These are phyloP conservation scores for Styela clava DNA, from an alignment of 23 tunicate species.

Conservation along the genomic window DNA sequence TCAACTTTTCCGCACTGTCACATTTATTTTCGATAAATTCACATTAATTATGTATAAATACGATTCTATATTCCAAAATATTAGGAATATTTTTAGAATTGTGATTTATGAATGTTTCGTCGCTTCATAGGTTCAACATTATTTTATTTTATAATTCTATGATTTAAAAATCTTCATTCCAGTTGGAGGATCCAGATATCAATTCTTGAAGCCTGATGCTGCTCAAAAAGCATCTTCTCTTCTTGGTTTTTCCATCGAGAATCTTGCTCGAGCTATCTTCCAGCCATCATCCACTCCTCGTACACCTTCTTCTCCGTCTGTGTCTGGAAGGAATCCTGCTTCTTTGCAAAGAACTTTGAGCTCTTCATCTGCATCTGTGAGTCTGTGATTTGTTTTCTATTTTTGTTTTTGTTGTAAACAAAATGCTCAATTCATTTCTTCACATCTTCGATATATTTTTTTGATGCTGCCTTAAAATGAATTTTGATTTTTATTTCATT, in stretches of 20 bases:
- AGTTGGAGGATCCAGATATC: conserved; percentile 40
- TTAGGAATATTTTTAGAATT: too few species aligned
- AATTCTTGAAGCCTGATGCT: conserved; percentile 76
- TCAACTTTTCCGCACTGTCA: neutral
- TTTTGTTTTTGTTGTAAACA: too few species aligned
- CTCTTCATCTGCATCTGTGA: conserved; percentile 25
- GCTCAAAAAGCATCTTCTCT: conserved; percentile 95
- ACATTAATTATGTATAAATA: too few species aligned
- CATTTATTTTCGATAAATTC: neutral
- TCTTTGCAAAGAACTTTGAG: conserved; percentile 45
- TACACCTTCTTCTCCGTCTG: conserved; percentile 11
- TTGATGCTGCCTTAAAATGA: too few species aligned
- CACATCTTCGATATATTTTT: neutral
- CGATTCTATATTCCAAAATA: too few species aligned
- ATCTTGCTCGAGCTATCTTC: conserved; percentile 46
- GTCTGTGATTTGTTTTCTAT: neutral
- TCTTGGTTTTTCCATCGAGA: conserved; percentile 80
- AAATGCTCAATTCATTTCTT: too few species aligned
- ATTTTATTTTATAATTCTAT: too few species aligned
- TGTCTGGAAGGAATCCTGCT: conserved; percentile 26
- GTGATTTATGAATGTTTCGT: too few species aligned
- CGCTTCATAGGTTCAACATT: too few species aligned
- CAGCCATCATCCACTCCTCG: conserved; percentile 35
- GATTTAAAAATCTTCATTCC: conserved; percentile 14
- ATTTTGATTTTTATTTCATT: too few species aligned